Conservation (phyloP, 2,888 invertebrate species). For the Leptogaster cylindrica region DNA sequence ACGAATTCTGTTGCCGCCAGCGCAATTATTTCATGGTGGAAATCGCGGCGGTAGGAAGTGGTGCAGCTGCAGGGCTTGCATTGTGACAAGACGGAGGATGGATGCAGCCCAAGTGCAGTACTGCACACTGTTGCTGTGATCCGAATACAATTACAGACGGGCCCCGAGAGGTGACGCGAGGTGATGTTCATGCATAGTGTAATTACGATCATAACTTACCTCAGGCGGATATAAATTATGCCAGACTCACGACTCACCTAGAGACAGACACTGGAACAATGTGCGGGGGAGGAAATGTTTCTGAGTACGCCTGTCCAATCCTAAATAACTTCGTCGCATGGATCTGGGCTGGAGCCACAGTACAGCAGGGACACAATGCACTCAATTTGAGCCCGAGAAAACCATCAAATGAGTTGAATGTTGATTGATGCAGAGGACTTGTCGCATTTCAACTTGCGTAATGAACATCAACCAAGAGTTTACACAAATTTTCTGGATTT, state of each 20-base stretch:
- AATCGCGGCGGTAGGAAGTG: slow-evolving; percentile 1
- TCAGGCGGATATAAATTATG: slow-evolving; percentile 42
- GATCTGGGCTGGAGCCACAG: no score
- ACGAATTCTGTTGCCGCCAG: not conserved
- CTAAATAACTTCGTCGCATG: no score
- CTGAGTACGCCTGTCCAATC: no score
- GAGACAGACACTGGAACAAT: no score
- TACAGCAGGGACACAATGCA: no score
- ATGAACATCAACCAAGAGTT: no score
- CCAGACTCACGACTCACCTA: slow-evolving; percentile 44
- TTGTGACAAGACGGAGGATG: slow-evolving; percentile 8
- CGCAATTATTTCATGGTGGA: slow-evolving; percentile 12
- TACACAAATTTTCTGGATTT: no score
- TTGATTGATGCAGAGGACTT: no score
- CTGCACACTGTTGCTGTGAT: not conserved
- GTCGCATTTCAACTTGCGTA: no score
- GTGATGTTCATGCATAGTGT: slow-evolving; percentile 2
- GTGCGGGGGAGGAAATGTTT: no score
- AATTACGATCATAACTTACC: slow-evolving; percentile 24
- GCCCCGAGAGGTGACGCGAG: not conserved
- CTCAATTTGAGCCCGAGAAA: no score
- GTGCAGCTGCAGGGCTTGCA: not conserved
- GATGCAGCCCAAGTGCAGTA: not conserved
- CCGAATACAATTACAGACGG: not conserved
- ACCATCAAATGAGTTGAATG: no score